Evolutionary conservation across 2,797 vertebrate genomes (phyloP), one percentile per base, ranked within the genome.

Genomic region (Sciaenops ocellatus): DNA sequence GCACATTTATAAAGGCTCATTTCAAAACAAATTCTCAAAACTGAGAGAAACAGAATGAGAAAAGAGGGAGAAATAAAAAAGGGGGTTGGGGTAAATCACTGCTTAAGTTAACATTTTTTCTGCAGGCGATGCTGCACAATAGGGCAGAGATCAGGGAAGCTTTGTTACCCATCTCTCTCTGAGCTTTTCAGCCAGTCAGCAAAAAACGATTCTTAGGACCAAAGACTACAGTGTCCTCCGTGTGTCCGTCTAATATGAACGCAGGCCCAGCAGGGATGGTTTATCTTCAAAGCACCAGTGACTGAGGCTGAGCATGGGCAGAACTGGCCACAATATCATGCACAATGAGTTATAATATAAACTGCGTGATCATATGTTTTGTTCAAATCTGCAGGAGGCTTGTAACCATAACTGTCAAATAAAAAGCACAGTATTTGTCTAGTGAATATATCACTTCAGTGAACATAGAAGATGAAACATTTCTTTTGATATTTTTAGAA

Each of bases 101-200:
- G 59, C 51, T 70, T 30, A 13, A 65, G 47, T 55, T 68, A 52
- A 64, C 62, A 11, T 9, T 34, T 12, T 69, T 50, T 64, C 83
- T 87, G 66, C 70, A 82, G 76, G 82, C 61, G 1, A 59, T 73
- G 73, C 83, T 71, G 74, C 76, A 72, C 76, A 77, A 69, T n/a
- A 38, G 85, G 74, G 55, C 79, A 90, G 68, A 73, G 82, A 86
- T 87, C 85, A 90, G 55, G 67, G 72, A 83, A 59, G 22, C 69
- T 82, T 83, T 80, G 75, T 82, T 83, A 42, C 48, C 57, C 54
- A 73, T 69, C 30, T 71, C 69, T 72, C 34, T 73, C 70, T 73
- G 41, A 38, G 68, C 54, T 84, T 83, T 86, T 30, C 42, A 85
- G 75, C 72, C 17, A 86, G 73, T 77, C 82, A 90, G 87, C 73